Base-by-base conservation (phyloP, 1,140 invertebrate species). In the Triops cancriformis region DNA sequence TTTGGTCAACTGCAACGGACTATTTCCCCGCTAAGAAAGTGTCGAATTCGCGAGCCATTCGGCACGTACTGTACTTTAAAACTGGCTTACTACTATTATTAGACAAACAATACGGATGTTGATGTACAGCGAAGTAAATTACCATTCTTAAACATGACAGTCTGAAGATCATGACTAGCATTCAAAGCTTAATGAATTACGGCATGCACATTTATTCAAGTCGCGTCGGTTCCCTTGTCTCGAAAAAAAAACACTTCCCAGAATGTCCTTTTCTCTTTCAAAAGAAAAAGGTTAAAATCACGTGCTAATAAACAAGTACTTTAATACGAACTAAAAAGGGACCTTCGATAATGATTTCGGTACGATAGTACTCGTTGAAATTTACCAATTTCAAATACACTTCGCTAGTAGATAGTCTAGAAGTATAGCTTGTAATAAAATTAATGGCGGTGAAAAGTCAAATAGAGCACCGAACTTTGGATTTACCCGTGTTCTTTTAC, bases 401-500 rank as follows among this genome's bases (percentile, higher is more conserved):
- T 37, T 37, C n/a, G n/a, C n/a, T n/a, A n/a, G n/a, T n/a, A n/a
- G n/a, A n/a, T n/a, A n/a, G n/a, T n/a, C n/a, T 37, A 4, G 31
- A 37, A 37, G 7, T 7, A 37, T 37, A 7, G 7, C 31, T 7
- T 37, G 2, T 37, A 4, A 37, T 2, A 37, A 37, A 37, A 4
- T 4, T 37, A 37, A 37, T 4, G 7, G 7, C 2, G 7, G 7
- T 7, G 31, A 37, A 37, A 37, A 37, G 31, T 37, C 31, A 37
- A n/a, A 37, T 37, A 37, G 31, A 4, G 31, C 31, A 37, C 31
- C 2, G 7, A 37, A 7, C 31, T 4, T 37, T 37, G 14, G 18
- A 64, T 64, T 64, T 64, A 64, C 51, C 51, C 51, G 51, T 64
- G 51, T 64, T 14, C 51, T 64, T 23, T 64, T 64, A 64, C 51